Percentiles rank a stretch among this genome's conserved stretches.
Evolutionary conservation across 2,113 vertebrate species (phyloP).

Genomic region (Heptranchias perlo): DNA sequence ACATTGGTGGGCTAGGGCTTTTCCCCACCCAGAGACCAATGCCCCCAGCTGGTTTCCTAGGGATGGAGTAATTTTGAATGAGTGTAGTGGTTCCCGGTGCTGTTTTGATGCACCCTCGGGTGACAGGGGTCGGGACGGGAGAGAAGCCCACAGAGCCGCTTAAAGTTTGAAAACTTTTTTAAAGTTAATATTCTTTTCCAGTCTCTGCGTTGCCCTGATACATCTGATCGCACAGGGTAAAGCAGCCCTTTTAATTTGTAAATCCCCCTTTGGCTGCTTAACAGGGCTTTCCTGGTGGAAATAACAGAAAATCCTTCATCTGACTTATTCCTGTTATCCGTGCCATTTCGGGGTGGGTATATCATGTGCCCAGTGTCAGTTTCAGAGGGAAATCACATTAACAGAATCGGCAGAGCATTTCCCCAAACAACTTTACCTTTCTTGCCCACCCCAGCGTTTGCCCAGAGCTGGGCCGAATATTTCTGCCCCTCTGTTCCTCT

Average conservation of each 20-base stretch:
- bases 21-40: neutral
- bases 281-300: neutral
- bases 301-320: neutral
- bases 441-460: neutral
- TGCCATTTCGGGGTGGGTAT: neutral
- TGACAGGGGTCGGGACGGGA: neutral
- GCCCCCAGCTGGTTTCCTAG: neutral
- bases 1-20: too few species aligned
- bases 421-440: neutral
- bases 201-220: neutral
- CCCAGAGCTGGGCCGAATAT: neutral
- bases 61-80: neutral
- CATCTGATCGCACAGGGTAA: neutral
- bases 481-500: neutral
- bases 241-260: neutral
- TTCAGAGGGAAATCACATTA: neutral
- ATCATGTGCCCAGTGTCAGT: neutral
- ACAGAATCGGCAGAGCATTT: neutral
- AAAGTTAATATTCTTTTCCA: neutral
- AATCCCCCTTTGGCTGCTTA: neutral
- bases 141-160: neutral
- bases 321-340: neutral
- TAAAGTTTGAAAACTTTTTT: neutral
- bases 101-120: neutral
- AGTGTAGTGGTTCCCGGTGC: neutral